Evolutionary conservation across 1,140 invertebrate genomes (phyloP).

Genomic region (Chironomus striatipennis): DNA sequence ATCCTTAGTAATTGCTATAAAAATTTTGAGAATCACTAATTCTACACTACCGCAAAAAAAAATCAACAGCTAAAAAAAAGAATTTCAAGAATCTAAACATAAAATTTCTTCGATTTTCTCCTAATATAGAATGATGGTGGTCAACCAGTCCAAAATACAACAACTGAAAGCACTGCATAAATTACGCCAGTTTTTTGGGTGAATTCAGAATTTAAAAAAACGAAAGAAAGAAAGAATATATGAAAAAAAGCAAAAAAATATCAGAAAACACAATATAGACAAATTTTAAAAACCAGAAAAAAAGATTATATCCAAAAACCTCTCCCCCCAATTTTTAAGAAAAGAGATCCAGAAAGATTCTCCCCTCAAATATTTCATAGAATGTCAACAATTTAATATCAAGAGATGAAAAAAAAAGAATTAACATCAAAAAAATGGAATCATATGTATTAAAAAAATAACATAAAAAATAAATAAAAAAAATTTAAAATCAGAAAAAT

Average conservation of each 20-base stretch:
- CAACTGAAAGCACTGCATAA: slow-evolving; percentile 40
- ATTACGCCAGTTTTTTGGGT: slow-evolving; percentile 14
- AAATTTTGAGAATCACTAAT: too few relatives aligned
- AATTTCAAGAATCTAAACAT: not conserved
- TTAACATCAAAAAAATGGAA: not conserved
- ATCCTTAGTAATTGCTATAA: too few relatives aligned
- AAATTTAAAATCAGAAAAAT: not conserved
- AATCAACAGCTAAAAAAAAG: not conserved
- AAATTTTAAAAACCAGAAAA: not conserved
- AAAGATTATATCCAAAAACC: not conserved
- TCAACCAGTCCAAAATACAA: slow-evolving; percentile 40
- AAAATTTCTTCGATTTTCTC: slow-evolving; percentile 2
- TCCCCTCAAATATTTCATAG: not conserved
- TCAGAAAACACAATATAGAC: not conserved
- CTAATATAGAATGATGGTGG: slow-evolving; percentile 33
- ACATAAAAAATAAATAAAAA: slow-evolving; percentile 9
- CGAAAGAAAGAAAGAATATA: too few relatives aligned
- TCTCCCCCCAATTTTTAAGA: not conserved
- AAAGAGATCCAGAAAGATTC: not conserved
- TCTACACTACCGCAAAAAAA: too few relatives aligned
- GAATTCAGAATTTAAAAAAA: slow-evolving; percentile 22
- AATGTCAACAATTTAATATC: not conserved
- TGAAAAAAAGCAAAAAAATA: too few relatives aligned
- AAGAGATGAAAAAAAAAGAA: not conserved
- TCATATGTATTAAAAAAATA: not conserved